These are phyloP conservation scores for Oikopleura vanhoeffeni DNA, from an alignment of 23 tunicate species.

Conservation along the genomic window DNA sequence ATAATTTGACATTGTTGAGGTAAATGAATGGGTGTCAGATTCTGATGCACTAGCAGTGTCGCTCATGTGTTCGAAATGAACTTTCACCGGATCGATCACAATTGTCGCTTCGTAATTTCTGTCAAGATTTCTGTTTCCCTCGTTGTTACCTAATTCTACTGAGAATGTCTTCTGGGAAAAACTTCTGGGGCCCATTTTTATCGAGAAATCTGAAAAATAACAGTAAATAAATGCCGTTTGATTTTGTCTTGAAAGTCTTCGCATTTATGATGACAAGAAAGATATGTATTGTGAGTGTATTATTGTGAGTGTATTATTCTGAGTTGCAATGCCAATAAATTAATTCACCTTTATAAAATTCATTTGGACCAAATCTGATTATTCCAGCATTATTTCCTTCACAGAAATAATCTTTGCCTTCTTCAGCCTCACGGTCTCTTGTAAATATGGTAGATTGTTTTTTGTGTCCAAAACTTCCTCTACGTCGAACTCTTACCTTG, in stretches of 20 bases:
- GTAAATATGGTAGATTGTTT: not conserved
- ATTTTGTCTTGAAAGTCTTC: too few species aligned
- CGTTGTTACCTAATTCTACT: not conserved
- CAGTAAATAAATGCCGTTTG: too few species aligned
- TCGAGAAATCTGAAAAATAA: too few species aligned
- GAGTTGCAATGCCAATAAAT: too few species aligned
- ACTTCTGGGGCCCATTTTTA: not conserved
- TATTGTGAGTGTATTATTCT: too few species aligned
- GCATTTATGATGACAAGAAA: too few species aligned
- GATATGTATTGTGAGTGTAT: too few species aligned
- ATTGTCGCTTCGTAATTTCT: not conserved
- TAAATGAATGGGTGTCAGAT: too few species aligned
- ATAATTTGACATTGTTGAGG: too few species aligned
- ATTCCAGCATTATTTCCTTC: not conserved
- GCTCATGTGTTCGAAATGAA: too few species aligned
- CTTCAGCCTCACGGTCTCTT: not conserved
- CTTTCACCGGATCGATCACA: too few species aligned
- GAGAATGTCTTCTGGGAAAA: not conserved
- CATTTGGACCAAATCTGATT: not conserved
- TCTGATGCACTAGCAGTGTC: too few species aligned
- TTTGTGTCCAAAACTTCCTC: not conserved
- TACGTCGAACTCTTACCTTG: not conserved
- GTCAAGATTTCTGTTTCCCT: not conserved
- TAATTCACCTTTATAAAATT: not conserved
- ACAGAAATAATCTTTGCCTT: not conserved